These are phyloP conservation scores for Balaeniceps rex DNA, from an alignment of 2,113 vertebrate genomes.

Conservation along the genomic window DNA sequence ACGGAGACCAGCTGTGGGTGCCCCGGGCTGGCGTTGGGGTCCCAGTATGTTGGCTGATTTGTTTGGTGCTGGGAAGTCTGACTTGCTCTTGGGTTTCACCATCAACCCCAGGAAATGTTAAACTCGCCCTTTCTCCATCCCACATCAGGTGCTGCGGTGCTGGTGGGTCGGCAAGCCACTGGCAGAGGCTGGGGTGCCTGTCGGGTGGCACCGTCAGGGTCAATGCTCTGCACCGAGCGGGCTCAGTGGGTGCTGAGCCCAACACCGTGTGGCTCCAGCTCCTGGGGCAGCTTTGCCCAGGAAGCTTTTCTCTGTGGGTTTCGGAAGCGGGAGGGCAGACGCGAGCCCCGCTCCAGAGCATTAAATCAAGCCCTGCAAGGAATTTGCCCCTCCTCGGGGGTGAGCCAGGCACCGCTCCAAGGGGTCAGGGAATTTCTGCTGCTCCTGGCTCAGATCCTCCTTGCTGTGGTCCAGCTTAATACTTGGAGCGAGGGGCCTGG, in stretches of 20 bases:
- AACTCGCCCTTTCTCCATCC: background rate
- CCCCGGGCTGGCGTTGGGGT: background rate
- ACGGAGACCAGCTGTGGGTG: background rate
- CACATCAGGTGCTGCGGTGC: accelerated
- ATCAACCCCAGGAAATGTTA: background rate
- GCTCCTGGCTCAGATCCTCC: background rate
- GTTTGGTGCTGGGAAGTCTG: background rate
- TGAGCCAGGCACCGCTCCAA: background rate
- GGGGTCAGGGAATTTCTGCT: background rate
- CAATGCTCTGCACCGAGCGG: accelerated
- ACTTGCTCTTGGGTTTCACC: background rate
- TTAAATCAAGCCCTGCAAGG: background rate
- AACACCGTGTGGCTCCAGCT: accelerated
- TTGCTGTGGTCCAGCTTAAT: background rate
- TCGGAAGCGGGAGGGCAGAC: background rate
- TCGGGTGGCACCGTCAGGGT: background rate
- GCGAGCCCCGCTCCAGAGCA: accelerated
- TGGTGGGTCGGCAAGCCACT: background rate
- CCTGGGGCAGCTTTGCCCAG: background rate
- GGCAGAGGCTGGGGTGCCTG: background rate
- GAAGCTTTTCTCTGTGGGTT: background rate
- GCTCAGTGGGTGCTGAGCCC: accelerated
- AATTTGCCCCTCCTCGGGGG: accelerated
- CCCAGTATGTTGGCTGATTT: background rate
- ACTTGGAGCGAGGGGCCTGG: background rate